These are phyloP conservation scores for Oreochromis spilurus DNA, from an alignment of 2,113 vertebrate species.

Conservation along the genomic window DNA sequence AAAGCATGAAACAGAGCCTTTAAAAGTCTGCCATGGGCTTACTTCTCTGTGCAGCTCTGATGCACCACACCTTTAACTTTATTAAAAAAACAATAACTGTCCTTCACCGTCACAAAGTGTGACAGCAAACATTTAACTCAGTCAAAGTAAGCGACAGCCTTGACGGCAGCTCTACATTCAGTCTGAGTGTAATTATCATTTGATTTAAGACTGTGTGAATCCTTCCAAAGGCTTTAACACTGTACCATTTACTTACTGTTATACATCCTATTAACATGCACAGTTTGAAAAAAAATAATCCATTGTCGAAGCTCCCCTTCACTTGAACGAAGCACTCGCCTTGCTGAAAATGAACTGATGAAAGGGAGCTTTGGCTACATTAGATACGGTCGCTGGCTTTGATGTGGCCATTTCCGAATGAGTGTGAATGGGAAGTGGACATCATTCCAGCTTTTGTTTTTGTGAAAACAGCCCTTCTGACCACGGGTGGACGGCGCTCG, in stretches of 20 bases:
- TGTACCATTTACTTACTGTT: constrained; percentile 37
- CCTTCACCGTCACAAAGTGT: neutral
- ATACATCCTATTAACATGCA: neutral
- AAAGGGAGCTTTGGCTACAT: neutral
- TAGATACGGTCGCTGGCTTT: neutral
- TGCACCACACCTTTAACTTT: neutral
- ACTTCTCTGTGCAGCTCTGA: neutral
- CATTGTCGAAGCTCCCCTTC: neutral
- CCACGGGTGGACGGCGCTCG: neutral
- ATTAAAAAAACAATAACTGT: neutral
- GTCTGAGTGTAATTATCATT: neutral
- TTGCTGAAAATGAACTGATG: neutral
- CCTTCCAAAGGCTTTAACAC: neutral
- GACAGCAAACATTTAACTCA: neutral
- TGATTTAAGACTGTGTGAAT: neutral
- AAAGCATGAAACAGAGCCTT: neutral
- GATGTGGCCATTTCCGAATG: neutral
- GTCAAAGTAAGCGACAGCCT: neutral
- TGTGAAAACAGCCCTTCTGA: neutral
- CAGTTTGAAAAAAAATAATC: neutral
- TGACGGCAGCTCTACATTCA: constrained; percentile 17
- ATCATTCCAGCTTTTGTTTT: neutral
- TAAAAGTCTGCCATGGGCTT: neutral
- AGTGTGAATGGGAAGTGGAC: neutral
- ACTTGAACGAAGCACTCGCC: neutral